These are phyloP conservation scores for Halichoeres trimaculatus DNA, from an alignment of 2,113 vertebrate genomes.

Conservation along the genomic window DNA sequence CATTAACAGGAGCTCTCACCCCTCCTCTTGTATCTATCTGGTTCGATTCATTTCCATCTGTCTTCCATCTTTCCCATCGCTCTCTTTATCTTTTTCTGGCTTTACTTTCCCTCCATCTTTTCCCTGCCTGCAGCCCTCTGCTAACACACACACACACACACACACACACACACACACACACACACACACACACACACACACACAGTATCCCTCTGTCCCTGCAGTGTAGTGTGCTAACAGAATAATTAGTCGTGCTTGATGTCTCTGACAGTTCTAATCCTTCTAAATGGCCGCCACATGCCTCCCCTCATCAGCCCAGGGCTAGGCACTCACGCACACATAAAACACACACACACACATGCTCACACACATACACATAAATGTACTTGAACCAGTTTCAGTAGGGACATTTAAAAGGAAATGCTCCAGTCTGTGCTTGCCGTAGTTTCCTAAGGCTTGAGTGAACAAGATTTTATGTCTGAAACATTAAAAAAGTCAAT, in stretches of 20 bases:
- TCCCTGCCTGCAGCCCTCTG: conserved; percentile 32
- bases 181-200: conserved; percentile 29
- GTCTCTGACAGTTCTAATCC: conserved; percentile 86
- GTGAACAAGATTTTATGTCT: conserved; percentile 2
- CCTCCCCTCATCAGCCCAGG: conserved; percentile 76
- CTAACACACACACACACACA: conserved; percentile 21
- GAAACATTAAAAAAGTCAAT: neutral
- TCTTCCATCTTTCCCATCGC: conserved; percentile 36
- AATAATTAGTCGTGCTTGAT: conserved; percentile 81
- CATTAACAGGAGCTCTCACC: conserved; percentile 49
- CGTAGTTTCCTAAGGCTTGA: conserved; percentile 6
- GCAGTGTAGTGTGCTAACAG: conserved; percentile 73
- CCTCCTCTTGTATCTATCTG: conserved; percentile 30
- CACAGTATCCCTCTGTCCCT: conserved; percentile 52
- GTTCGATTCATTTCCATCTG: conserved; percentile 63
- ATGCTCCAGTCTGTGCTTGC: conserved; percentile 37
- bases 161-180: too few species aligned
- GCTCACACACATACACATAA: neutral
- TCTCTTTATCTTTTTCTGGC: conserved; percentile 41
- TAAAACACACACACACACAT: conserved; percentile 18
- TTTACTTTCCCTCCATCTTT: conserved; percentile 47
- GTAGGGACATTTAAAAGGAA: conserved; percentile 24
- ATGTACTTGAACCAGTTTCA: neutral
- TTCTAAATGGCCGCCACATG: conserved; percentile 86
- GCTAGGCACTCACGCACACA: conserved; percentile 42